Conservation (phyloP, 2,113 vertebrate species). For the Upupa epops region DNA sequence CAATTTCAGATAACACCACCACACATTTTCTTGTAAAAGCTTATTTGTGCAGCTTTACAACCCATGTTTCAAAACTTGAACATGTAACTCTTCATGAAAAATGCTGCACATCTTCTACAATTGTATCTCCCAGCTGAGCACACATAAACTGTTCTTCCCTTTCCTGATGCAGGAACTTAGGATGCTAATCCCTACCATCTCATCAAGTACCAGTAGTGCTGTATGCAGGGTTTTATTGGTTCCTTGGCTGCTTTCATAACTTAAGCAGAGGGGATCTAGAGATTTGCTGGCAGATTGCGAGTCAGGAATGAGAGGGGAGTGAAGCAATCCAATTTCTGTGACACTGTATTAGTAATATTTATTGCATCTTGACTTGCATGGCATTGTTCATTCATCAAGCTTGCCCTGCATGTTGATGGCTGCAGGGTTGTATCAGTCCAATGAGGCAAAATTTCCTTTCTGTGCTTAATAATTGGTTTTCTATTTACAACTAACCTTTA, state of each 20-base stretch:
- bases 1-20: too few relatives aligned
- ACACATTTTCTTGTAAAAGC: neutral
- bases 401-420: neutral
- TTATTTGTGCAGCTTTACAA: neutral
- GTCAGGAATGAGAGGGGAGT: neutral
- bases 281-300: neutral
- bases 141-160: neutral
- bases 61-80: neutral
- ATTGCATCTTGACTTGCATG: neutral
- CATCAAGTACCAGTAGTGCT: neutral
- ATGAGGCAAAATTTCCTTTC: neutral
- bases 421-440: neutral
- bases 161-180: neutral
- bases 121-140: neutral
- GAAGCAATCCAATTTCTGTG: constrained; percentile 21
- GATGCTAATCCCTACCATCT: neutral
- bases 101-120: too few relatives aligned
- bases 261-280: neutral
- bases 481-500: constrained; percentile 6
- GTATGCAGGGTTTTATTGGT: neutral
- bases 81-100: neutral
- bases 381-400: neutral
- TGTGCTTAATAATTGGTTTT: constrained; percentile 16
- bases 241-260: neutral
- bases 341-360: constrained; percentile 30